Percentiles rank a stretch among this genome's conserved stretches.
phyloP scores from a whole-genome alignment of 2,888 invertebrate species.

The Eulithis prunata region DNA sequence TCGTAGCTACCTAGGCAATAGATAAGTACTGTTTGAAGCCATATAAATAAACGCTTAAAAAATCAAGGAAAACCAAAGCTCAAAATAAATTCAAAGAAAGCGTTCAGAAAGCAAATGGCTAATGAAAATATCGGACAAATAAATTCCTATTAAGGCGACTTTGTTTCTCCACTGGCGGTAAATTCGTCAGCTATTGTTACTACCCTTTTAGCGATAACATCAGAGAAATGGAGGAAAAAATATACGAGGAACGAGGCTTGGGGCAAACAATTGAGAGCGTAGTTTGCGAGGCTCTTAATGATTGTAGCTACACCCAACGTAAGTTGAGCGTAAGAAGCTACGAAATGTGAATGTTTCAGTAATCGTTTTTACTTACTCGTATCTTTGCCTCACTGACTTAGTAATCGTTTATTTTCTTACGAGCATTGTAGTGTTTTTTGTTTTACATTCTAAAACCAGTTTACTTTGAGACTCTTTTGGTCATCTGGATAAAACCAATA shows the following conservation, averaged over 20 bases:
- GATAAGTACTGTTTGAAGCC: too few species aligned
- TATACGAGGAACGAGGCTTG: constrained; percentile 11
- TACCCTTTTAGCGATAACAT: constrained; percentile 40
- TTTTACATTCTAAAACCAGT: too few species aligned
- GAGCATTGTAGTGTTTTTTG: too few species aligned
- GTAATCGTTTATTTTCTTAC: too few species aligned
- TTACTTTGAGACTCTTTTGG: too few species aligned
- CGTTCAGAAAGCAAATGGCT: constrained; percentile 4
- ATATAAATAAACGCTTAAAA: neutral
- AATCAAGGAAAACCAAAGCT: neutral
- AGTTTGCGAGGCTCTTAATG: constrained; percentile 16
- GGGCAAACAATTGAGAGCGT: constrained; percentile 23
- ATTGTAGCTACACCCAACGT: constrained; percentile 1
- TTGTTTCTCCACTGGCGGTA: constrained; percentile 18
- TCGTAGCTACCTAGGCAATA: too few species aligned
- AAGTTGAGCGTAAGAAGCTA: neutral
- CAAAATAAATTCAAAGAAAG: neutral
- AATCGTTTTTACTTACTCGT: neutral
- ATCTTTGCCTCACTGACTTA: neutral
- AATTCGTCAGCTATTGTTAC: constrained; percentile 35
- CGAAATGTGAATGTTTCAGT: constrained; percentile 1
- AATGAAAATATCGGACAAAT: constrained; percentile 11
- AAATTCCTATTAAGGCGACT: constrained; percentile 5
- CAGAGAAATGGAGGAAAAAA: constrained; percentile 32
- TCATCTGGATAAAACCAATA: too few species aligned